Evolutionary conservation across 2,888 invertebrate species (phyloP), one percentile per base, ranked within the genome.

Genomic region (Pegoplata infirma): DNA sequence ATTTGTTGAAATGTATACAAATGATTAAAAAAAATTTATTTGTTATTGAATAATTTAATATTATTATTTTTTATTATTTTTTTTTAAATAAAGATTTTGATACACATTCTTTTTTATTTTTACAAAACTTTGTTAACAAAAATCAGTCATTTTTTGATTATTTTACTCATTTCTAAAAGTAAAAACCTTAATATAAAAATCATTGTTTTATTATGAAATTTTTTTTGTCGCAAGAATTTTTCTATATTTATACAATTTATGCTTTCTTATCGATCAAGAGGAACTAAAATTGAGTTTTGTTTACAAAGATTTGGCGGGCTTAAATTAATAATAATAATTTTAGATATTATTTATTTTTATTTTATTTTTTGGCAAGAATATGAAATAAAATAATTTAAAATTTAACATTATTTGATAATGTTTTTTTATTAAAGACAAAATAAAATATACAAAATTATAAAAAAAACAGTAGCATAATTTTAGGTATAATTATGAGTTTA

Each of bases 141-240:
- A 86, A 85, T 86, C 87, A 86, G 86, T 86, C 86, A 79, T 81
- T 83, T 85, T 82, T 78, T 77, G 76, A 75, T 61, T 64, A 76
- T 66, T 67, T 77, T 67, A 80, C 82, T 73, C 56, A 80, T 68
- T 63, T 66, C 61, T 75, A 23, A 76, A 61, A 58, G 56, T 66
- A 75, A 71, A 75, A 66, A 32, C 16, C 55, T 51, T 69, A 40
- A 76, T 80, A 82, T 77, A 16, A 32, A n/a, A 32, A 32, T 32
- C 10, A 32, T 10, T 12, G n/a, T 32, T 67, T 75, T 61, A 19
- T 66, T 71, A 49, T 66, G 32, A 40, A 36, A 21, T 36, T 58
- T 63, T 49, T 59, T 59, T 68, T 64, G 51, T 14, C 16, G 71
- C 28, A 40, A 40, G 14, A 8, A 40, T 12, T 40, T 47, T 47